These are phyloP conservation scores for Crioceris asparagi DNA, from an alignment of 2,888 invertebrate genomes.

Conservation along the genomic window DNA sequence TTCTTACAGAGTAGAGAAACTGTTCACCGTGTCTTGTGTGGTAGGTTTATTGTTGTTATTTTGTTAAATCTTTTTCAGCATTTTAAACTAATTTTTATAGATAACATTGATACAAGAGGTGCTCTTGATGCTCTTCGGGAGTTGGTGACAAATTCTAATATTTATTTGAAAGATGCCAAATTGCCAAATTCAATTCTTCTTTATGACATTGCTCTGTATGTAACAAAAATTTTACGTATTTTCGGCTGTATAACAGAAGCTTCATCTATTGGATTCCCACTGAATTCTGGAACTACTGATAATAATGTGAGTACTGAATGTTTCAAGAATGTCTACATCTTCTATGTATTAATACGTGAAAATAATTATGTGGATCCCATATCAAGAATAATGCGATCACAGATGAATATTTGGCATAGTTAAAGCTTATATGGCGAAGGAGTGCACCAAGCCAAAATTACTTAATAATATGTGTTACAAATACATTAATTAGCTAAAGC, in stretches of 20 bases:
- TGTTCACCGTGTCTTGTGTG: conserved; percentile 76
- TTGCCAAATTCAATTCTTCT: conserved; percentile 53
- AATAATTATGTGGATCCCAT: not conserved
- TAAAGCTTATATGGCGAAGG: too few species aligned
- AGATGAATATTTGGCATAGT: too few species aligned
- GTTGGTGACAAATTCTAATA: conserved; percentile 74
- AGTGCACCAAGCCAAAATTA: too few species aligned
- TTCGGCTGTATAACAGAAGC: conserved; percentile 65
- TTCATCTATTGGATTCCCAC: conserved; percentile 60
- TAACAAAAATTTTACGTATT: conserved; percentile 67
- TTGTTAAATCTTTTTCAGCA: not conserved
- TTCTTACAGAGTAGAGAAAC: conserved; percentile 51
- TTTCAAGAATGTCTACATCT: not conserved
- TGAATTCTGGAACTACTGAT: conserved; percentile 10
- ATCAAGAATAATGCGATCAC: too few species aligned
- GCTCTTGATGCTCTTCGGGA: conserved; percentile 76
- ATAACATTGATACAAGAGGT: conserved; percentile 90
- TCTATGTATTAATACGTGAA: not conserved
- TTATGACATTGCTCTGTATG: conserved; percentile 67
- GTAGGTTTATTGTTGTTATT: conserved; percentile 41
- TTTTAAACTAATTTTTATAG: conserved; percentile 36
- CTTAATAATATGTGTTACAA: too few species aligned
- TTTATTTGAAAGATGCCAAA: conserved; percentile 62
- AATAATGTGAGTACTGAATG: conserved; percentile 30
- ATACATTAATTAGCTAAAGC: too few species aligned